phyloP scores from a whole-genome alignment of 2,113 vertebrate genomes.

The Zosterops hypoxanthus region DNA sequence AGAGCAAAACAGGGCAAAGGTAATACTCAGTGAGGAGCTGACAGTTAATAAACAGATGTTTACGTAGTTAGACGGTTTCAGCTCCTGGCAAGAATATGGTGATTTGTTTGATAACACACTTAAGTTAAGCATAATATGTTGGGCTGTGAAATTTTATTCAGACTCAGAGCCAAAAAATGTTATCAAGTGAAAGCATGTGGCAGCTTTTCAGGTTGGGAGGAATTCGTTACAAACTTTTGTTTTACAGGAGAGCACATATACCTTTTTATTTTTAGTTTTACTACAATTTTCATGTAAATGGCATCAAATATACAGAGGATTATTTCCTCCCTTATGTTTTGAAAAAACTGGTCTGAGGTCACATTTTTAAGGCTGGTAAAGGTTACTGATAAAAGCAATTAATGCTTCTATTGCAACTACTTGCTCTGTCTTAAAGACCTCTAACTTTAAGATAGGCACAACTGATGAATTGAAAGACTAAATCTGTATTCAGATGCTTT shows the following conservation, averaged over 20 bases:
- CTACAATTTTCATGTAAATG: neutral
- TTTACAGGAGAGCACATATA: neutral
- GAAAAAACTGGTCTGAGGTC: neutral
- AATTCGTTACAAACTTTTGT: neutral
- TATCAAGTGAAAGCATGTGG: neutral
- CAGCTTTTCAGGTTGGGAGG: neutral
- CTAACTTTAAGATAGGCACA: neutral
- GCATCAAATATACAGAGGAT: neutral
- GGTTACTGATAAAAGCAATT: neutral
- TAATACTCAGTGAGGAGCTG: neutral
- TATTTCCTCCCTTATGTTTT: neutral
- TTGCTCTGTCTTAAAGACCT: fast-evolving
- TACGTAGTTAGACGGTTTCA: neutral
- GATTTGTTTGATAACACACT: neutral
- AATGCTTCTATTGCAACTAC: neutral
- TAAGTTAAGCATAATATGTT: neutral
- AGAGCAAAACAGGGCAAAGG: neutral
- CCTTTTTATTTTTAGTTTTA: neutral
- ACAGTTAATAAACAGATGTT: constrained; percentile 36
- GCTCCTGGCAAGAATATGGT: neutral
- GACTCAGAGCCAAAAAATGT: neutral
- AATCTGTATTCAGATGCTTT: neutral
- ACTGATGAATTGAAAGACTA: neutral
- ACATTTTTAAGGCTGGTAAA: neutral
- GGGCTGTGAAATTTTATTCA: constrained; percentile 16